A percentile compares a stretch with the other conserved stretches of the same genome.
phyloP scores from a whole-genome alignment of 2,888 invertebrate species.

The Mycalesis mineus region DNA sequence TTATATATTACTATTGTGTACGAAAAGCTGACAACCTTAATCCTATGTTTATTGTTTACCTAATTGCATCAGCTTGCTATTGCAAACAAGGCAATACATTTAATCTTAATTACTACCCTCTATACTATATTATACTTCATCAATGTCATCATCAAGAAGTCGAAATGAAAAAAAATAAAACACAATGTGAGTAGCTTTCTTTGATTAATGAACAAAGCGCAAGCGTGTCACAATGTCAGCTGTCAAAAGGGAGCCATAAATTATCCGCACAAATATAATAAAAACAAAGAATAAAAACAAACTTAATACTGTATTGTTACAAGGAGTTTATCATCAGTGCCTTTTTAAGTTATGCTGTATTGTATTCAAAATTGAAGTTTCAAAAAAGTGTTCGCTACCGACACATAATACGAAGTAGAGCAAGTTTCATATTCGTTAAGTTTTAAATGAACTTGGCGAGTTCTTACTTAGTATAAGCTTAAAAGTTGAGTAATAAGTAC shows the following conservation, averaged over 20 bases:
- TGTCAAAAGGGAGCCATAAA: conserved; percentile 35
- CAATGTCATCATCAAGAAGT: conserved; percentile 25
- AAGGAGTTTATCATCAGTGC: conserved; percentile 21
- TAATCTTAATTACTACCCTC: conserved; percentile 19
- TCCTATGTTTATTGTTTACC: too few species aligned
- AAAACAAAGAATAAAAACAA: conserved; percentile 26
- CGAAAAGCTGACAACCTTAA: too few species aligned
- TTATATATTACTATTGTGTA: too few species aligned
- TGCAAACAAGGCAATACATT: background rate
- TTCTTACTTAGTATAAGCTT: background rate
- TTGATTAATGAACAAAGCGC: conserved; percentile 34
- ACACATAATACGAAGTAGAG: background rate
- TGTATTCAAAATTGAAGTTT: conserved; percentile 20
- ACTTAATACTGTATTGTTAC: conserved; percentile 23
- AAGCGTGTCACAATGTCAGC: conserved; percentile 35
- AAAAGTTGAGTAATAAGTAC: too few species aligned
- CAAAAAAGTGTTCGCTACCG: background rate
- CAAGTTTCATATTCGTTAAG: background rate
- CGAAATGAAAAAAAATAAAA: conserved; percentile 25
- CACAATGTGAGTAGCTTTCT: conserved; percentile 30
- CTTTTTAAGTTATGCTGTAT: conserved; percentile 18
- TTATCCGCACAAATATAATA: conserved; percentile 28
- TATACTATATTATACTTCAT: conserved; percentile 1
- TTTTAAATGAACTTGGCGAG: background rate
- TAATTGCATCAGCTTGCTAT: background rate